phyloP scores from a whole-genome alignment of 2,113 vertebrate genomes.

The Zosterops lateralis region DNA sequence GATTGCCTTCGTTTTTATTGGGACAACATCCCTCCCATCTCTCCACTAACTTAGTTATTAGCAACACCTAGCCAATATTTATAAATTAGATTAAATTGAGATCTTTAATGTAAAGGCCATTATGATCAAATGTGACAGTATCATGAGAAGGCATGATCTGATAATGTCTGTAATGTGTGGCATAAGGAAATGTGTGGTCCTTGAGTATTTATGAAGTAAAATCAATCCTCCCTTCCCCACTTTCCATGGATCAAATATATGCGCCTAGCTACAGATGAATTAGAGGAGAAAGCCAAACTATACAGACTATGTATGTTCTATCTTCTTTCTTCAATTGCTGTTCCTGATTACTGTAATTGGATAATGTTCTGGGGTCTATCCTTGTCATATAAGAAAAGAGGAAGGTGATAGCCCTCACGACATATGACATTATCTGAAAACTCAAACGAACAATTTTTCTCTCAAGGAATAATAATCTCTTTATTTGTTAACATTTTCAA shows the following conservation, averaged over 20 bases:
- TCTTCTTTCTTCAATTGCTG: not conserved
- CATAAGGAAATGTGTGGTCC: not conserved
- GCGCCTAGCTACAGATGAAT: not conserved
- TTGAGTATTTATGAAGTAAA: not conserved
- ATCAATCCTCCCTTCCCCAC: not conserved
- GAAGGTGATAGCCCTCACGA: not conserved
- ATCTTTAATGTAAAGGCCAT: not conserved
- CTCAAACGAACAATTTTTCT: not conserved
- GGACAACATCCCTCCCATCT: not conserved
- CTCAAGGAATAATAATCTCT: not conserved
- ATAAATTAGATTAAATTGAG: not conserved
- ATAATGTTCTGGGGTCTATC: not conserved
- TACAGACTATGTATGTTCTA: not conserved
- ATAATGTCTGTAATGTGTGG: not conserved
- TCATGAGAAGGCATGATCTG: not conserved
- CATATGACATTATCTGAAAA: not conserved
- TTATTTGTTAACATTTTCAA: not conserved
- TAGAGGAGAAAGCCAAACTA: not conserved
- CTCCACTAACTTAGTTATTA: not conserved
- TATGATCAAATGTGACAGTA: not conserved
- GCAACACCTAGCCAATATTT: not conserved
- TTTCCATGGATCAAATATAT: fast-evolving
- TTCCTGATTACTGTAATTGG: not conserved
- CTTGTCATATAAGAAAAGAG: not conserved
- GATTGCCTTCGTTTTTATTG: not conserved